Evolutionary conservation across 2,113 vertebrate genomes (phyloP), one percentile per base, ranked within the genome.

Genomic region (Indicator maculatus): DNA sequence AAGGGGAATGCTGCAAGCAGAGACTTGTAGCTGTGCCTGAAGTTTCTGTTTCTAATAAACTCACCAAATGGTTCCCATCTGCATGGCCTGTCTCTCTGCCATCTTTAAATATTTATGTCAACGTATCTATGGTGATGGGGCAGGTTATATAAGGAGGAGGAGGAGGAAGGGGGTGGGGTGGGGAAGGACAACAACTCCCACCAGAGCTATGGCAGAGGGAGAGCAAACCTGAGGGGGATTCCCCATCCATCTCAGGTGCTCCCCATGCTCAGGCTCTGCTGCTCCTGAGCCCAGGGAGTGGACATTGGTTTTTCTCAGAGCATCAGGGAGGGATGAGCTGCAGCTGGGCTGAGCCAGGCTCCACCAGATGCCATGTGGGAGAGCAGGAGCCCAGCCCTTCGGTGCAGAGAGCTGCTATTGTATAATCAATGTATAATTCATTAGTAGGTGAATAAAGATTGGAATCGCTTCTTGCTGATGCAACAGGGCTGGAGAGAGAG

Each of bases 81-180:
- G 90, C 11, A 3, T 8, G 50, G n/a, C 38, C 90, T 83, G 86
- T 56, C 61, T 95, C 92, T 50, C 77, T 93, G 86, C 64, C 74
- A 41, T 87, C 86, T 92, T 96, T 83, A 93, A 96, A 94, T 95
- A 96, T 96, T 97, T 96, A 96, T 94, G 53, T 84, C 63, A 80
- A 59, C 0, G 63, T 96, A 84, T 94, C 96, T 96, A 91, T 95
- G 91, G 95, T 93, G 91, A 96, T 88, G 69, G 94, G 86, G 81
- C 65, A 74, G 70, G 66, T 95, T 96, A 86, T 89, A 38, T 86
- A 92, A 87, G 26, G 16, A 19, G 27, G 23, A 47, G 31, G n/a
- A n/a, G 41, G 59, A 63, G 16, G 11, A 30, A 12, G 24, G 11
- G 13, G 44, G 26, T 28, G 13, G 12, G 12, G 36, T 10, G 73